A percentile compares a stretch with the other conserved stretches of the same genome.
These are phyloP conservation scores for Melanotaenia trifasciata DNA, from an alignment of 2,797 vertebrate genomes.

Conservation along the genomic window DNA sequence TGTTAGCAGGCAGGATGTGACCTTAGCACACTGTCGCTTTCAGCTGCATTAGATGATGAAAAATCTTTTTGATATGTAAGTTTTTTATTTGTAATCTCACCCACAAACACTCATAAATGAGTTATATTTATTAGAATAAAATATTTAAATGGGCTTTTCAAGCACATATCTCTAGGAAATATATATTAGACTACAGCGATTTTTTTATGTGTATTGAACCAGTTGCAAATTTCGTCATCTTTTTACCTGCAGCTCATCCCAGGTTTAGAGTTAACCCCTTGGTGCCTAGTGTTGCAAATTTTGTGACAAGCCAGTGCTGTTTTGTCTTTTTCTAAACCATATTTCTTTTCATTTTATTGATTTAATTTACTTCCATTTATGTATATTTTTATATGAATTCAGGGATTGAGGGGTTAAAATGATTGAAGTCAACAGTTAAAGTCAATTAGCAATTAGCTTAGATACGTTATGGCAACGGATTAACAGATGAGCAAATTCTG, in stretches of 20 bases:
- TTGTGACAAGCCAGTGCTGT: no score
- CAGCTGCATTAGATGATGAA: neutral
- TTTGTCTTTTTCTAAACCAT: no score
- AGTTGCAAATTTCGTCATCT: neutral
- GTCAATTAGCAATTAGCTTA: neutral
- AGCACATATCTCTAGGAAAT: no score
- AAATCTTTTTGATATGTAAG: constrained; percentile 9
- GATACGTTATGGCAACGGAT: constrained; percentile 1
- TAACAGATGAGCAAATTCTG: neutral
- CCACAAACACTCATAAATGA: neutral
- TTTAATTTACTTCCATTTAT: no score
- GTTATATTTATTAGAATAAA: neutral
- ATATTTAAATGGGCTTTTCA: neutral
- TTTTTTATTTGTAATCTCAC: neutral
- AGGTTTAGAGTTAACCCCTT: no score
- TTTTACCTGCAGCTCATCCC: no score
- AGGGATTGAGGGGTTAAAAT: no score
- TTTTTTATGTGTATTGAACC: neutral
- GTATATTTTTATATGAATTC: no score
- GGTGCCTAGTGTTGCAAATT: no score
- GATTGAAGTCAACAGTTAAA: no score
- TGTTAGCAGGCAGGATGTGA: neutral
- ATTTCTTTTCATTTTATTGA: no score
- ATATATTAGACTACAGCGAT: no score
- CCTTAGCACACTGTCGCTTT: neutral